These are phyloP conservation scores for Drosophila funebris DNA, from an alignment of 1,140 invertebrate species.

Conservation along the genomic window DNA sequence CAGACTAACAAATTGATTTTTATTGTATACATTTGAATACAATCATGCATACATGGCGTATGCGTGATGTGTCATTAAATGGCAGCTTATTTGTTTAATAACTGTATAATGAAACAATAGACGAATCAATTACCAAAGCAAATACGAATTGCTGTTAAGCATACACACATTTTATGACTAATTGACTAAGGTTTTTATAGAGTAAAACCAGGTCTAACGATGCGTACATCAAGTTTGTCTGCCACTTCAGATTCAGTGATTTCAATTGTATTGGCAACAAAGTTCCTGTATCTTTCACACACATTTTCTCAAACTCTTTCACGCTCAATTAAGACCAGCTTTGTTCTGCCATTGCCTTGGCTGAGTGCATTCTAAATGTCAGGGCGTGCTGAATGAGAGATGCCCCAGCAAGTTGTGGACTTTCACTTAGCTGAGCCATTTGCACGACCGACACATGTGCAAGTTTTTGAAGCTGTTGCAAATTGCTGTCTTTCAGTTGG, in stretches of 20 bases:
- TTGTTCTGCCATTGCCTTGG: constrained; percentile 39
- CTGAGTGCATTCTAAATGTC: constrained; percentile 3
- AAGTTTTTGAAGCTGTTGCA: constrained; percentile 31
- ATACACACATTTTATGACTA: background rate
- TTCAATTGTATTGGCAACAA: background rate
- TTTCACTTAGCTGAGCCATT: constrained; percentile 30
- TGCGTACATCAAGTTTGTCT: too few species aligned
- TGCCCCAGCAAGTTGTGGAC: background rate
- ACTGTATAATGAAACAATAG: constrained; percentile 11
- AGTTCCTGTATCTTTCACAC: background rate
- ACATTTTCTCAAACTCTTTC: background rate
- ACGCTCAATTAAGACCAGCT: constrained; percentile 44
- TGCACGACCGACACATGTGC: constrained; percentile 22
- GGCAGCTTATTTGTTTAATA: constrained; percentile 38
- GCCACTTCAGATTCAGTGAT: too few species aligned
- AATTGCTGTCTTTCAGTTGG: constrained; percentile 57
- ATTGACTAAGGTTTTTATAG: background rate
- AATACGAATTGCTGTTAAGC: background rate
- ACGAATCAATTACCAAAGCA: constrained; percentile 45
- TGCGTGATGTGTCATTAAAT: constrained; percentile 40
- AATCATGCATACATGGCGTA: constrained; percentile 19
- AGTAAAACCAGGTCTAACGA: background rate
- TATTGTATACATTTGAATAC: background rate
- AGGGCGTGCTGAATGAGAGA: background rate
- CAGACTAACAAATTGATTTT: constrained; percentile 43